Conservation (phyloP, 2,888 invertebrate genomes). For the Eilema griseolum region DNA sequence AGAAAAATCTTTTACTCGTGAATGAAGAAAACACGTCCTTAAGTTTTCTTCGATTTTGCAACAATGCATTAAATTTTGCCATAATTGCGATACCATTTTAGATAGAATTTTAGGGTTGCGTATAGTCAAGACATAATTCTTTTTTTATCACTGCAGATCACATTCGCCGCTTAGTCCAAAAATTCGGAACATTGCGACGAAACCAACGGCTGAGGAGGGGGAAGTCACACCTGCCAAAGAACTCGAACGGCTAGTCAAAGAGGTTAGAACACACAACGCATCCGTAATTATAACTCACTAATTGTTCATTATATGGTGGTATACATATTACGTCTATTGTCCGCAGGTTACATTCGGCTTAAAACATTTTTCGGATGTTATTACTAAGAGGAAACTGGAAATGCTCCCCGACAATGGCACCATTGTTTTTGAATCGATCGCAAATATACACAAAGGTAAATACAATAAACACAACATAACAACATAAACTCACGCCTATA, state of each 20-base stretch:
- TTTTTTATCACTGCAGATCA: conserved; percentile 75
- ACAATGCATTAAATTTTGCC: no score
- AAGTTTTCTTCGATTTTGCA: neutral
- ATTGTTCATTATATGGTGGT: conserved; percentile 14
- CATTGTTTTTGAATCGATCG: conserved; percentile 96
- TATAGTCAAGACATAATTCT: conserved; percentile 7
- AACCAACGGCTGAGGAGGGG: conserved; percentile 86
- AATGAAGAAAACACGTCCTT: neutral
- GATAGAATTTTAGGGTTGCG: neutral
- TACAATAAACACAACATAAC: no score
- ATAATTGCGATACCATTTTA: no score
- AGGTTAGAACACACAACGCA: conserved; percentile 68
- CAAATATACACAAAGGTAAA: conserved; percentile 92
- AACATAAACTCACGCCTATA: no score
- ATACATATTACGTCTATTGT: conserved; percentile 40
- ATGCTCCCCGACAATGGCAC: conserved; percentile 98
- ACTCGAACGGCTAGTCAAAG: conserved; percentile 91
- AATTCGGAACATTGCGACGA: conserved; percentile 80
- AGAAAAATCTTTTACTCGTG: neutral
- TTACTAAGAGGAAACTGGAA: conserved; percentile 96
- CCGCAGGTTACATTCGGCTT: conserved; percentile 86
- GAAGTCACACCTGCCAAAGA: conserved; percentile 90
- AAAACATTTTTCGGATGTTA: conserved; percentile 97
- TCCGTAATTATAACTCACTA: conserved; percentile 20
- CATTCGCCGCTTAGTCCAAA: conserved; percentile 89